Base-by-base conservation (phyloP, 2,113 vertebrate species). In the Zingel zingel region DNA sequence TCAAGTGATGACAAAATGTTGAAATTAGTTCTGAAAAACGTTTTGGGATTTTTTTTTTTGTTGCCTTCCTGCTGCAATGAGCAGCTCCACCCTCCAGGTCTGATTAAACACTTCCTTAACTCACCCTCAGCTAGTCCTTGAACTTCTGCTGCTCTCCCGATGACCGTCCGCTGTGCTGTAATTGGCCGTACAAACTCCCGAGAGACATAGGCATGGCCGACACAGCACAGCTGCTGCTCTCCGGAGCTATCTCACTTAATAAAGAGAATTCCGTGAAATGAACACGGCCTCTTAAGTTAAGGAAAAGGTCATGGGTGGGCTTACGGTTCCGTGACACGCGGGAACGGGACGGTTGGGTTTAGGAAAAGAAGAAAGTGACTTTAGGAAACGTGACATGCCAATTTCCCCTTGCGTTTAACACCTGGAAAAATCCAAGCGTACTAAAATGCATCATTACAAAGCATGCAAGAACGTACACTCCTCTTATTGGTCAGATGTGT, bases 181-280 rank as follows among this genome's bases (percentile, higher is more conserved):
- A 88, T 82, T 82, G 90, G 75, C 83, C 72, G 4, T 45, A 69
- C 79, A 66, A 43, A 30, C 69, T 74, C 84, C 69, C 84, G 33
- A 0, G 69, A 75, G 79, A 56, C 56, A 25, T 45, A 3, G n/a
- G 56, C 72, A 15, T 62, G 71, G 62, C 61, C 73, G 21, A 71
- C 65, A 51, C 76, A 71, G 76, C 65, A 68, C 66, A 77, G 79
- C 70, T 63, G 58, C 83, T 73, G 82, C 53, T n/a, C 69, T 86
- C 81, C 59, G 19, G 48, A 50, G 70, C 72, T 53, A 70, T 73
- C 45, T 62, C 43, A 48, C 75, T 73, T 82, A 56, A 81, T 77
- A 79, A 81, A 27, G 27, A 27, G 27, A 27, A 27, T 27, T 27
- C 27, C 27, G 27, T 27, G 27, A 27, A 27, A 27, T 27, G 27